Conservation (phyloP, 2,888 invertebrate genomes). For the Dyspetes luteomarginatus region DNA sequence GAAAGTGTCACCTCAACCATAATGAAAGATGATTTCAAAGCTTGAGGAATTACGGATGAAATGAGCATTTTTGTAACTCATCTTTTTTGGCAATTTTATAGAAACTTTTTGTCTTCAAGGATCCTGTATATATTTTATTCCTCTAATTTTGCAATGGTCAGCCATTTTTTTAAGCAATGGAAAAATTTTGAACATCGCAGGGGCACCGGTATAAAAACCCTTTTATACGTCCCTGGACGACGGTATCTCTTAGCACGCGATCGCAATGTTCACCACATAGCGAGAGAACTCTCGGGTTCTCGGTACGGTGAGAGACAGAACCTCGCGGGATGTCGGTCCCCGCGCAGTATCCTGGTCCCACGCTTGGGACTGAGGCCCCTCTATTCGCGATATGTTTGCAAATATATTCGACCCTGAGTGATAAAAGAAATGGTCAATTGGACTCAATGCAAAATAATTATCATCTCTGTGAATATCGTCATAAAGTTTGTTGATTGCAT, state of each 20-base stretch:
- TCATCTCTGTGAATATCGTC: background rate
- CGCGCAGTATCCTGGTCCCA: conserved; percentile 67
- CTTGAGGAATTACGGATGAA: too few relatives aligned
- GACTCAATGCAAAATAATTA: conserved; percentile 3
- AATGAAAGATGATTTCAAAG: too few relatives aligned
- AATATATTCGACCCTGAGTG: conserved; percentile 1
- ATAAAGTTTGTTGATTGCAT: conserved; percentile 13
- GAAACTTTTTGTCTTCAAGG: too few relatives aligned
- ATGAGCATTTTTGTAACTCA: too few relatives aligned
- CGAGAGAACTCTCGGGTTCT: conserved; percentile 22
- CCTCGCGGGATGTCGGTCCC: conserved; percentile 75
- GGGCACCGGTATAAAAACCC: conserved; percentile 4
- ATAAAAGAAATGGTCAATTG: background rate
- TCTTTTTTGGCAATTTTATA: too few relatives aligned
- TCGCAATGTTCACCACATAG: conserved; percentile 56
- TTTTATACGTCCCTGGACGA: conserved; percentile 70
- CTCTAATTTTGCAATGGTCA: too few relatives aligned
- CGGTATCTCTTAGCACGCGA: conserved; percentile 57
- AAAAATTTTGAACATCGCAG: background rate
- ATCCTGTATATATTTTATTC: too few relatives aligned
- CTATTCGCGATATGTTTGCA: conserved; percentile 31
- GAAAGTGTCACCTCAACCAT: too few relatives aligned
- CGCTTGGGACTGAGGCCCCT: conserved; percentile 56
- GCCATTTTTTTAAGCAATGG: too few relatives aligned
- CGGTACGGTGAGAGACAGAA: conserved; percentile 70